These are phyloP conservation scores for Rhinogobio ventralis DNA, from an alignment of 2,797 vertebrate genomes.

Conservation along the genomic window DNA sequence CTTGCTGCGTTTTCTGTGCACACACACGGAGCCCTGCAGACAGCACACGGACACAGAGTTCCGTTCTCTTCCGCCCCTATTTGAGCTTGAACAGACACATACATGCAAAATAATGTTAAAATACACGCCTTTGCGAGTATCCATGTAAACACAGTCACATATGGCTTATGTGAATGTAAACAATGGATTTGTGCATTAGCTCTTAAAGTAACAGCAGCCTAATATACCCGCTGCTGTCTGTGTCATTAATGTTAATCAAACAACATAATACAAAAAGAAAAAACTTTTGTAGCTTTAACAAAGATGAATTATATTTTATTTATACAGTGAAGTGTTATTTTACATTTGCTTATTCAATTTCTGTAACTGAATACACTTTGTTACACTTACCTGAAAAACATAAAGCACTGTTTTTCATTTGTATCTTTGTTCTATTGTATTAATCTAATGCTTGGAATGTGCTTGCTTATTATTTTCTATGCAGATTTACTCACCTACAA, in stretches of 20 bases:
- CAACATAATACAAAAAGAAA: no score
- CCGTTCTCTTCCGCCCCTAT: no score
- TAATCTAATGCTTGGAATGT: neutral
- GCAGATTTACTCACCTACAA: neutral
- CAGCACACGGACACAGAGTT: no score
- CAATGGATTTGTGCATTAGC: neutral
- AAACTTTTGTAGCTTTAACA: neutral
- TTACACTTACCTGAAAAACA: neutral
- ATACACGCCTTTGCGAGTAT: neutral
- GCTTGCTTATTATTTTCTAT: neutral
- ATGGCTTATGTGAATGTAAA: neutral
- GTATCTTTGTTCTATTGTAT: neutral
- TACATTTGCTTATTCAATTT: neutral
- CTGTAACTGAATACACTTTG: neutral
- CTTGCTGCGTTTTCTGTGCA: no score
- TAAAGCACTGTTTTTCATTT: neutral
- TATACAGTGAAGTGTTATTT: neutral
- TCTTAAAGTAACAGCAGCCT: neutral
- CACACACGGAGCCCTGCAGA: no score
- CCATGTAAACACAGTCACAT: neutral
- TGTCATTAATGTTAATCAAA: no score
- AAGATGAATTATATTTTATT: neutral
- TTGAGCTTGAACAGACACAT: no score
- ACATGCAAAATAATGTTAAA: neutral
- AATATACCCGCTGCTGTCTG: neutral